These are phyloP conservation scores for Cephus rjabovi DNA, from an alignment of 2,888 invertebrate species.

Conservation along the genomic window DNA sequence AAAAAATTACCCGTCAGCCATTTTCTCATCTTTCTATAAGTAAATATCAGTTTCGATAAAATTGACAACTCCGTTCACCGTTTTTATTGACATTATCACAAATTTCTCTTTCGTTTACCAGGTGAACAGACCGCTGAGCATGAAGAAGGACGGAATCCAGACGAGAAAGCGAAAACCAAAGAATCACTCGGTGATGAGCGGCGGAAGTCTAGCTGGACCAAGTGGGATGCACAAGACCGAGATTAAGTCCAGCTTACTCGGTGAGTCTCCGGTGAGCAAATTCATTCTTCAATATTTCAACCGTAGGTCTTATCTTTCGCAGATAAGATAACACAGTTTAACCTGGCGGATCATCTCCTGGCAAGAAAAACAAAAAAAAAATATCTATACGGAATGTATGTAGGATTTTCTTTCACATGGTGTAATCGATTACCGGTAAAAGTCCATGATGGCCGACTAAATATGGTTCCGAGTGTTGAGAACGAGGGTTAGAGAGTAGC, in stretches of 20 bases:
- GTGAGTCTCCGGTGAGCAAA: slow-evolving; percentile 63
- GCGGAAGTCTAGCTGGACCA: slow-evolving; percentile 48
- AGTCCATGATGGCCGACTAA: slow-evolving; percentile 19
- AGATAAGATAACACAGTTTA: too few species aligned
- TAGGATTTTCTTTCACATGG: background rate
- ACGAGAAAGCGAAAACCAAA: slow-evolving; percentile 95
- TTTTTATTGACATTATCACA: background rate
- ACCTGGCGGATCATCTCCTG: too few species aligned
- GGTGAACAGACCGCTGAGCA: slow-evolving; percentile 94
- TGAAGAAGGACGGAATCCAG: slow-evolving; percentile 99
- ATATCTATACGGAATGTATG: too few species aligned
- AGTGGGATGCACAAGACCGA: slow-evolving; percentile 61
- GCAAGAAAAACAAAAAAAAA: too few species aligned
- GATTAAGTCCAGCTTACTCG: slow-evolving; percentile 61
- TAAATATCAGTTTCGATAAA: background rate
- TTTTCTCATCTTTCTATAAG: background rate
- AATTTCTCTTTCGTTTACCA: slow-evolving; percentile 63
- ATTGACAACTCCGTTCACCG: background rate
- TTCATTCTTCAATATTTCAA: slow-evolving; percentile 11
- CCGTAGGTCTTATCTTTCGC: background rate
- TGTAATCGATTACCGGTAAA: slow-evolving; percentile 2
- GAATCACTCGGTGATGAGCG: slow-evolving; percentile 63
- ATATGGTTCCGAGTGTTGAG: background rate
- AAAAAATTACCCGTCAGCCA: background rate
- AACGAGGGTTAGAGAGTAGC: background rate